Evolutionary conservation across 2,113 vertebrate genomes (phyloP), one percentile per base, ranked within the genome.

Genomic region (Oreochromis spilurus): DNA sequence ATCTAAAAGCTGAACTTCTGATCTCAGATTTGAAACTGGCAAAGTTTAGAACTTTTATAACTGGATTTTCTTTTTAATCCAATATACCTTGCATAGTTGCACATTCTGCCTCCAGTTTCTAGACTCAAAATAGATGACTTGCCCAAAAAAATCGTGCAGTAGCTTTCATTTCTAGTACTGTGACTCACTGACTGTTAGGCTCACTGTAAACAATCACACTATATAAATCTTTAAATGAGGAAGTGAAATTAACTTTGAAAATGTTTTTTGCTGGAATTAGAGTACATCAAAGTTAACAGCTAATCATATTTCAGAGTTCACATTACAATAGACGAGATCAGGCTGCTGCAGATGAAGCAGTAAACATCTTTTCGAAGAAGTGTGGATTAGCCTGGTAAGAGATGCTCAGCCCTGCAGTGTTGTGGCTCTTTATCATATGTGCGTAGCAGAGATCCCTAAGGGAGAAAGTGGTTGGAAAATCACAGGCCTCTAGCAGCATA

Each of bases 341-440:
- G 5, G 0, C 57, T 40, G 72, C 82, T 67, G 57, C 26, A 60
- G 77, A 83, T 83, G 72, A 83, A 70, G 82, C 13, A 70, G 83
- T 67, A 83, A 60, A 67, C 58, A 82, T 79, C 72, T 88, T 36
- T 88, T 62, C 57, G 65, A 88, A 50, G 65, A 90, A 50, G 65
- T 67, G 36, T 19, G 45, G 62, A 85, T 87, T 81, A 87, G 57
- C 58, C 67, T 57, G 19, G 78, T 38, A 45, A 72, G 60, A 87
- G 75, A 83, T 62, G 75, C 67, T 82, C 55, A 83, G 52, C 31
- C 84, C 79, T 50, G 62, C 52, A 54, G 84, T 29, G 29, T 9
- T 53, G 16, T 75, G 72, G 45, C 83, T 58, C 58, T 86, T 86
- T n/a, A 81, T 81, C 58, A 26, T 13, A 16, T 50, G 52, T 16